Evolutionary conservation across 2,797 vertebrate species (phyloP), one percentile per base, ranked within the genome.

Genomic region (Chiroxiphia lanceolata): DNA sequence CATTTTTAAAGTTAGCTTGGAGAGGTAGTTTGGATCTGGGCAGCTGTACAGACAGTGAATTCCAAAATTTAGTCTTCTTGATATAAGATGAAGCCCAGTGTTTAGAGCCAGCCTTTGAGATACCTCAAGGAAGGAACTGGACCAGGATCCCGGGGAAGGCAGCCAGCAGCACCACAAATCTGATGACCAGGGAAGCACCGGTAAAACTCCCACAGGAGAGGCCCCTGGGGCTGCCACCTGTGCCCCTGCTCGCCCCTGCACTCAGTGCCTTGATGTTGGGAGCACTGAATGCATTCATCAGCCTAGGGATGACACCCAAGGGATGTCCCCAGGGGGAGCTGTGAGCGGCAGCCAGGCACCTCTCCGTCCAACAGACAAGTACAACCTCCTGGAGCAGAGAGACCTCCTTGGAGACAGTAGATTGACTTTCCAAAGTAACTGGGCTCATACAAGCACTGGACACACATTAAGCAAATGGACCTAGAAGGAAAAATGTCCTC

Each of bases 391-490:
- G 59, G 59, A 76, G 57, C 29, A 65, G 27, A 12, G 13, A 13
- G 9, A 59, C 19, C 22, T 74, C 51, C 71, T 36, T 76, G 69
- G 57, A 69, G 53, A 22, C 0, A 11, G 22, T 8, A 36, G 25
- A 33, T 33, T 78, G 81, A 53, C 54, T 36, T 92, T 40, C 22
- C 20, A 40, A 64, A n/a, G 48, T 64, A 36, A 64, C n/a, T n/a
- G 48, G 48, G n/a, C n/a, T 65, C 17, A 1, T 47, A 21, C 22
- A 48, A 60, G 27, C 22, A 1, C 27, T 5, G 17, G 20, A 20
- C 21, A 54, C 10, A 29, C 2, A 11, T 13, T 31, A 48, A 56
- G 36, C 0, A 0, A 18, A 23, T 2, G 11, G 9, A 57, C 21
- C 8, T 18, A 19, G 76, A 50, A n/a, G 45, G 14, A 56, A 34